Conservation (phyloP, 1,140 invertebrate genomes). For the Platorchestia sp. region DNA sequence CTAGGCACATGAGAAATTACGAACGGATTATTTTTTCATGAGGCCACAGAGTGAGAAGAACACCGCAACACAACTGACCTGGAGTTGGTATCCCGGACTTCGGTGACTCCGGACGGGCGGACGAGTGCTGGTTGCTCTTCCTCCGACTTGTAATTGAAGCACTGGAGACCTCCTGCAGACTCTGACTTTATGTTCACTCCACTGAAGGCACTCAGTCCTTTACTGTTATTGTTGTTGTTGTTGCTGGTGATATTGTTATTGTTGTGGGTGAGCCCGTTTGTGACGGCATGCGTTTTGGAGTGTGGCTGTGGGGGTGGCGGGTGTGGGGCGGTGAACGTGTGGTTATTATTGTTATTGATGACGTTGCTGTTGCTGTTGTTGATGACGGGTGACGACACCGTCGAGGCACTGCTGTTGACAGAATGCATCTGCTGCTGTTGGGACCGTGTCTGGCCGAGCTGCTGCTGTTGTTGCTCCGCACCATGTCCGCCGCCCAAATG, state of each 20-base stretch:
- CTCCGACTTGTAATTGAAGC: constrained; percentile 66
- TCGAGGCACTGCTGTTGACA: constrained; percentile 26
- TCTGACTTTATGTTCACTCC: constrained; percentile 64
- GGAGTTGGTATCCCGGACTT: constrained; percentile 62
- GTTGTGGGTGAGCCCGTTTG: not conserved
- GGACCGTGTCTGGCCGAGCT: constrained; percentile 8
- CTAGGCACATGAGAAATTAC: not conserved
- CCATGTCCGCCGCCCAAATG: constrained; percentile 3
- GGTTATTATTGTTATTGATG: constrained; percentile 53
- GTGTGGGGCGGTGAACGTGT: constrained; percentile 19
- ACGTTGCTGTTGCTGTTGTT: constrained; percentile 18
- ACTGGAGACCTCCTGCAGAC: constrained; percentile 59
- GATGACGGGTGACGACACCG: constrained; percentile 5
- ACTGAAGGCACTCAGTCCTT: constrained; percentile 57
- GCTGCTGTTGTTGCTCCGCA: not conserved
- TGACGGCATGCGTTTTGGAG: not conserved
- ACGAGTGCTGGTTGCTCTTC: constrained; percentile 63
- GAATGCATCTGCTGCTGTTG: constrained; percentile 32
- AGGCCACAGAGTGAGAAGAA: not conserved
- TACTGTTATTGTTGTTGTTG: constrained; percentile 28
- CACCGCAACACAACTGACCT: not conserved
- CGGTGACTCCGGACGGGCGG: constrained; percentile 63
- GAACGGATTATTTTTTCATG: not conserved
- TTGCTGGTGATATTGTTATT: constrained; percentile 16
- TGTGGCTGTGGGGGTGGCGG: constrained; percentile 17